Conservation (phyloP, 1,140 invertebrate genomes). For the Tribolium castaneum region DNA sequence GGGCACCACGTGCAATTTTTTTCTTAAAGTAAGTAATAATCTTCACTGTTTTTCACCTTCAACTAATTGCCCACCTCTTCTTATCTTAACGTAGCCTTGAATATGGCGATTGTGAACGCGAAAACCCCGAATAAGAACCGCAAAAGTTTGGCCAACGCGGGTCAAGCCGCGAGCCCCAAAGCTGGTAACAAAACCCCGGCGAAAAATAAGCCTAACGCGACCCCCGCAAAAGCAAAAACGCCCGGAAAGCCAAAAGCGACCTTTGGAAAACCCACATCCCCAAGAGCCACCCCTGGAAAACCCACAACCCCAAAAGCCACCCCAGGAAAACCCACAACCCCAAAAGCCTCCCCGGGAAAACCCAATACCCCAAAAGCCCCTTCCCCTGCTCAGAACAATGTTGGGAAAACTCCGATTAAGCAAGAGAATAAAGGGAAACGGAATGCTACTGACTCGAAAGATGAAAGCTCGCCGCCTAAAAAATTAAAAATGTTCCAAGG, state of each 20-base stretch:
- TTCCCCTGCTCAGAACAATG: background rate
- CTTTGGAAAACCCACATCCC: constrained; percentile 12
- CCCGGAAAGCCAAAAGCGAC: constrained; percentile 14
- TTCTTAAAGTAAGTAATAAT: background rate
- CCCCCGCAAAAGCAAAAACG: constrained; percentile 29
- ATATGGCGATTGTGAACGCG: constrained; percentile 50
- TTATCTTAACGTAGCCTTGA: background rate
- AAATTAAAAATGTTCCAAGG: background rate
- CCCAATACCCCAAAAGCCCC: too few species aligned
- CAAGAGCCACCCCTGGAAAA: constrained; percentile 1
- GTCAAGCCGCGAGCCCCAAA: background rate
- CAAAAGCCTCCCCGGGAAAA: background rate
- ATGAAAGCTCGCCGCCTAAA: background rate
- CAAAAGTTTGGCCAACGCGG: constrained; percentile 40
- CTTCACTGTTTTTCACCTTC: background rate
- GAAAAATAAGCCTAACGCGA: constrained; percentile 21
- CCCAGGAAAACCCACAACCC: constrained; percentile 9
- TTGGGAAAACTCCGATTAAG: background rate
- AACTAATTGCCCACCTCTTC: background rate
- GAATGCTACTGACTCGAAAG: constrained; percentile 35
- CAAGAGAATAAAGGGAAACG: constrained; percentile 12
- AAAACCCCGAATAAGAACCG: constrained; percentile 51
- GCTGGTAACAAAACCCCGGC: background rate
- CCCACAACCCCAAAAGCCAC: background rate
- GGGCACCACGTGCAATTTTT: constrained; percentile 13